Percentiles rank a stretch among this genome's conserved stretches.
These are phyloP conservation scores for Cricetomys ansorgei DNA, from an alignment of 2,113 vertebrate genomes.

Conservation along the genomic window DNA sequence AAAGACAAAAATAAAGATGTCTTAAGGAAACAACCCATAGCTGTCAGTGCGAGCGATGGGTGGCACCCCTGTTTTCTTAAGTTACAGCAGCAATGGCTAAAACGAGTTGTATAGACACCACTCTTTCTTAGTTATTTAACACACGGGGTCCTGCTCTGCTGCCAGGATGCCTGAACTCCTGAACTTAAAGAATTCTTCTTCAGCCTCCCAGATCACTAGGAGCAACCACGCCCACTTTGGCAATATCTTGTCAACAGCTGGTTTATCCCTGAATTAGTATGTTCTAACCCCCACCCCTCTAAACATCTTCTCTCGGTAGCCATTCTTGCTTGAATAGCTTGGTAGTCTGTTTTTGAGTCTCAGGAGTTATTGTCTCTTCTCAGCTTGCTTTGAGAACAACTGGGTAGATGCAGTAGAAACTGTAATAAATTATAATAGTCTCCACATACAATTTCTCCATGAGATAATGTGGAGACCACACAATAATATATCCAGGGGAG, in stretches of 20 bases:
- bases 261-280: not conserved
- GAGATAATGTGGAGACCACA: not conserved
- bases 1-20: not conserved
- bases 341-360: not conserved
- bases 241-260: not conserved
- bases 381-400: not conserved
- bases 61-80: not conserved
- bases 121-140: not conserved
- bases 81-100: not conserved
- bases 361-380: not conserved
- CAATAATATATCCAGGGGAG: not conserved
- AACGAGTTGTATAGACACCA: not conserved
- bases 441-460: not conserved
- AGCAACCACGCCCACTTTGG: not conserved
- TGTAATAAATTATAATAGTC: not conserved
- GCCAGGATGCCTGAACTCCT: not conserved
- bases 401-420: not conserved
- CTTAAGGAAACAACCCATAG: not conserved
- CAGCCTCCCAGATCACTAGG: not conserved
- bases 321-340: not conserved
- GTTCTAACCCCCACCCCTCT: not conserved
- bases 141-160: not conserved
- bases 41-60: not conserved
- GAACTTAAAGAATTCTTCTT: not conserved
- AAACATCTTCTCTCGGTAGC: not conserved